Evolutionary conservation across 2,113 vertebrate species (phyloP).

Genomic region (Istiophorus platypterus): DNA sequence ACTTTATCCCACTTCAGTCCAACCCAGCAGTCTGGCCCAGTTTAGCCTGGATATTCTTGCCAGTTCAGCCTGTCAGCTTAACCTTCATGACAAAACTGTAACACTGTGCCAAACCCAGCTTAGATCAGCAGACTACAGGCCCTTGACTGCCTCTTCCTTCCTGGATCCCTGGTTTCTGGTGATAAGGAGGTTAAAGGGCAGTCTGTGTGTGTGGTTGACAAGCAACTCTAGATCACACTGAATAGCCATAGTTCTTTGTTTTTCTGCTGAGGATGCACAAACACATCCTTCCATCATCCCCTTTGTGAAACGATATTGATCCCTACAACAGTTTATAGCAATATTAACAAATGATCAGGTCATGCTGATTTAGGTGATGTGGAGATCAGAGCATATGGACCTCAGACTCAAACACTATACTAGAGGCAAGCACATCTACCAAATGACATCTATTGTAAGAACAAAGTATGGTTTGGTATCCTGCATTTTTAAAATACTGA

Average conservation of each 20-base stretch:
- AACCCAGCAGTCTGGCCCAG: constrained; percentile 30
- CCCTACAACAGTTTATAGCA: constrained; percentile 15
- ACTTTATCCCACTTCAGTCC: constrained; percentile 22
- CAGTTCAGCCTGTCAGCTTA: neutral
- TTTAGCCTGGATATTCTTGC: constrained; percentile 11
- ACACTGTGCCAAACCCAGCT: constrained; percentile 2
- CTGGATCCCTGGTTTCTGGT: constrained; percentile 53
- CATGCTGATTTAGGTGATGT: neutral
- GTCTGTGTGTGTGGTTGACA: constrained; percentile 25
- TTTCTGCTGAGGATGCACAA: constrained; percentile 63
- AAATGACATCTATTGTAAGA: neutral
- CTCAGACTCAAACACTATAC: constrained; percentile 9
- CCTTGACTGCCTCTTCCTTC: constrained; percentile 50
- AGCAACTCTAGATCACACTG: constrained; percentile 56
- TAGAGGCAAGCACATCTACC: neutral
- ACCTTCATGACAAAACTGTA: constrained; percentile 11
- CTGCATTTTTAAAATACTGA: constrained; percentile 16
- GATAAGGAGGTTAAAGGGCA: constrained; percentile 66
- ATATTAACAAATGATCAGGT: constrained; percentile 34
- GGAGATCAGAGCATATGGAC: neutral
- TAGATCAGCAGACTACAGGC: constrained; percentile 52
- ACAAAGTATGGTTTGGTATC: neutral
- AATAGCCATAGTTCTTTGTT: constrained; percentile 31
- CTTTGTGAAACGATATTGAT: constrained; percentile 49
- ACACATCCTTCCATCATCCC: constrained; percentile 23